A percentile compares a stretch with the other conserved stretches of the same genome.
Conservation (phyloP, 2,888 invertebrate genomes). For the Dioctria rufipes region DNA sequence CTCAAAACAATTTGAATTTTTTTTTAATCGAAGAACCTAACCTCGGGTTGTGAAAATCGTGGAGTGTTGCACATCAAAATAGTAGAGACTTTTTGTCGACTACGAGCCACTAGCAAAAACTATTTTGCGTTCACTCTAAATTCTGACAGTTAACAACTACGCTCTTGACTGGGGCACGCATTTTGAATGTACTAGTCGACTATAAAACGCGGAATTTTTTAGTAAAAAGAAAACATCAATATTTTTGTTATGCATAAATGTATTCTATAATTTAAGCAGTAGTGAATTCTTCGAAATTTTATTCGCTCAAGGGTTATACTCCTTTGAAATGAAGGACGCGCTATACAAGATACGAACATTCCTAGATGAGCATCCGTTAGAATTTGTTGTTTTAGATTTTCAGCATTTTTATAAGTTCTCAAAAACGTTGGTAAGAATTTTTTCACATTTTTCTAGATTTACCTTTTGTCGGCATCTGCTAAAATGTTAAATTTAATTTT, state of each 20-base stretch:
- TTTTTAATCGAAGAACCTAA: no score
- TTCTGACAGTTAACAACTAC: no score
- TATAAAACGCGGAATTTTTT: no score
- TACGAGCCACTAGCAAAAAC: no score
- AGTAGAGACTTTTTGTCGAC: no score
- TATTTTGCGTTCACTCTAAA: no score
- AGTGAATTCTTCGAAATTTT: slow-evolving; percentile 76
- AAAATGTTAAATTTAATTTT: slow-evolving; percentile 61
- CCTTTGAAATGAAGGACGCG: slow-evolving; percentile 77
- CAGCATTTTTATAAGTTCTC: slow-evolving; percentile 88
- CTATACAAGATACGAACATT: slow-evolving; percentile 79
- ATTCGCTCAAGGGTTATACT: slow-evolving; percentile 87
- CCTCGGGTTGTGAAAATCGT: no score
- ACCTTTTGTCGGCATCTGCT: slow-evolving; percentile 49
- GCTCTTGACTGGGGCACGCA: no score
- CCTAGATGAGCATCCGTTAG: slow-evolving; percentile 79
- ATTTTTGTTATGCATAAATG: slow-evolving; percentile 65
- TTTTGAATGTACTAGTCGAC: no score
- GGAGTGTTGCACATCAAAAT: no score
- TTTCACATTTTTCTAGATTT: slow-evolving; percentile 69
- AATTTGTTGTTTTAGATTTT: slow-evolving; percentile 86
- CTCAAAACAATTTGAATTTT: no score
- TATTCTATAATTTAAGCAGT: slow-evolving; percentile 85
- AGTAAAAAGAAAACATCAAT: background rate
- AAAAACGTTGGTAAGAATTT: slow-evolving; percentile 77